These are phyloP conservation scores for Callinectes sapidus DNA, from an alignment of 2,888 invertebrate genomes.

Conservation along the genomic window DNA sequence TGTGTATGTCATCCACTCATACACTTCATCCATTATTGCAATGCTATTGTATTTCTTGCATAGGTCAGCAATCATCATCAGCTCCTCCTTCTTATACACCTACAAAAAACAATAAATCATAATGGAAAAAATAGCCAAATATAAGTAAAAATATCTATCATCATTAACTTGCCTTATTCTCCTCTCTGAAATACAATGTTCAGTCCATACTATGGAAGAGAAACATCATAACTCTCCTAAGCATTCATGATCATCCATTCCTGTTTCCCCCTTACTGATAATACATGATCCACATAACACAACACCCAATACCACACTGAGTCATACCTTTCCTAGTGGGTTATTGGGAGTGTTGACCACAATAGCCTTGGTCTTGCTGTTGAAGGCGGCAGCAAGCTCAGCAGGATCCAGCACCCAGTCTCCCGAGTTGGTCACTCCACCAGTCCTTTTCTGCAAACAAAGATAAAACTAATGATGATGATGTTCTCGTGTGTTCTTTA, in stretches of 20 bases:
- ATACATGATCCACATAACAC: background rate
- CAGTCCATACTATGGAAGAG: no score
- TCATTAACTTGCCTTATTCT: background rate
- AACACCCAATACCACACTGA: background rate
- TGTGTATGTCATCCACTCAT: constrained; percentile 96
- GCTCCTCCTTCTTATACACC: constrained; percentile 84
- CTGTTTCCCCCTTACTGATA: background rate
- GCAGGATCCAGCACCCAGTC: constrained; percentile 92
- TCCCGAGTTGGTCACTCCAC: constrained; percentile 81
- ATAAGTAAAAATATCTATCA: background rate
- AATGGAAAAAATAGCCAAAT: no score
- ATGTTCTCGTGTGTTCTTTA: no score
- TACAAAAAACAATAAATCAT: background rate
- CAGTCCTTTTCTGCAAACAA: constrained; percentile 75
- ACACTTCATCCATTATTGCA: constrained; percentile 97
- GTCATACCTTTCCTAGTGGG: constrained; percentile 88
- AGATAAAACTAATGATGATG: background rate
- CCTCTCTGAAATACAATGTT: no score
- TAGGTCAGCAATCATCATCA: constrained; percentile 87
- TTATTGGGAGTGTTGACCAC: constrained; percentile 99
- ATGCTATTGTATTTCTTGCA: constrained; percentile 95
- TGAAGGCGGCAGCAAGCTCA: constrained; percentile 89
- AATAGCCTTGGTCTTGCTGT: constrained; percentile 91
- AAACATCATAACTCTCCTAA: no score
- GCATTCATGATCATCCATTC: no score